Base-by-base conservation (phyloP, 1,140 invertebrate species). In the Tetraneura akinire region DNA sequence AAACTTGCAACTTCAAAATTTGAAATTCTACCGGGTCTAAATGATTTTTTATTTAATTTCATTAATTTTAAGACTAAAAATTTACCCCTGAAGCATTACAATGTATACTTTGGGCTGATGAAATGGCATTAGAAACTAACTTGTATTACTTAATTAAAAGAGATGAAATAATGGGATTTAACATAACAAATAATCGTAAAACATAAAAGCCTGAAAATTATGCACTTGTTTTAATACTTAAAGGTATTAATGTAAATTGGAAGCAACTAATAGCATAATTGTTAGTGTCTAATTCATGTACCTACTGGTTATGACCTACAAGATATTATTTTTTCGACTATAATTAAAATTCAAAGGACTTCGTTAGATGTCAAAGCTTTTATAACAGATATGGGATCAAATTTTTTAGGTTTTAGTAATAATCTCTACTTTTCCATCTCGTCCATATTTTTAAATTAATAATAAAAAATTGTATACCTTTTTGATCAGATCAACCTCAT, bases 111-210 rank as follows among this genome's bases (percentile, higher is more conserved):
- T 55, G 21, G 1, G 18, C 18, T 21, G 18, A 14, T 55, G 53
- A 55, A 55, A 55, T 55, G 53, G 2, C 45, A 21, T 55, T 55
- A 55, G 21, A n/a, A 55, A 55, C 9, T 55, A 55, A 55, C 10
- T 55, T 23, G 4, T n/a, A 55, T 55, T 55, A 21, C 21, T n/a
- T n/a, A n/a, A 55, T 55, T 55, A 55, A 47, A 47, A 55, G 2
- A 55, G 53, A 55, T 55, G 9, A 55, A 55, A 55, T 55, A 55
- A 55, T 55, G 53, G 53, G 18, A n/a, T 55, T 55, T 55, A 55
- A 55, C 21, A n/a, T 10, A 55, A 55, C 16, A 21, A 55, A 37
- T n/a, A n/a, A n/a, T n/a, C n/a, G 18, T n/a, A 64, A 64, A 64
- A 64, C 62, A 1, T 64, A 64, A 37, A 13, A 64, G 13, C 32